Evolutionary conservation across 2,888 invertebrate species (phyloP).

Genomic region (Omphaloscelis lunosa): DNA sequence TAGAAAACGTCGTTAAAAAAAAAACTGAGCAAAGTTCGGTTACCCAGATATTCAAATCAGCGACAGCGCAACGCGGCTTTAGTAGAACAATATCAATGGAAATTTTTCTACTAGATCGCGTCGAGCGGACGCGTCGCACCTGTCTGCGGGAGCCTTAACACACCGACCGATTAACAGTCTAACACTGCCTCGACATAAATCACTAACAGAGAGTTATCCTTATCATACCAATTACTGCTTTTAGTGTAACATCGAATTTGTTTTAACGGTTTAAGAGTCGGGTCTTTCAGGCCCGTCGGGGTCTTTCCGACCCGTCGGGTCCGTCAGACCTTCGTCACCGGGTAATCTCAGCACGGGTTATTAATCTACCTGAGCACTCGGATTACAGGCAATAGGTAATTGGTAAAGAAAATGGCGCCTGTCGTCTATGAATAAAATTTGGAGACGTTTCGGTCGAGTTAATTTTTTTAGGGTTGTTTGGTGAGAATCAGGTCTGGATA

Average conservation of each 20-base stretch:
- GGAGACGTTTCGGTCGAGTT: slow-evolving; percentile 27
- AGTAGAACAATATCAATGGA: too few species aligned
- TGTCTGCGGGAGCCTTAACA: too few species aligned
- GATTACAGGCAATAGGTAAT: slow-evolving; percentile 67
- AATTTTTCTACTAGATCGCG: too few species aligned
- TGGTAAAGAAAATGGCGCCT: slow-evolving; percentile 57
- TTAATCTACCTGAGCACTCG: slow-evolving; percentile 70
- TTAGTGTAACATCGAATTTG: slow-evolving; percentile 63
- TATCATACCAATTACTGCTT: slow-evolving; percentile 53
- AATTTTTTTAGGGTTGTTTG: background rate
- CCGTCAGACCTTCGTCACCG: slow-evolving; percentile 72
- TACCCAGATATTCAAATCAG: too few species aligned
- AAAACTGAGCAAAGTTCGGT: too few species aligned
- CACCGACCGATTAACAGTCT: slow-evolving; percentile 5
- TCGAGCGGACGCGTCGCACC: too few species aligned
- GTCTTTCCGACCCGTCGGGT: slow-evolving; percentile 53
- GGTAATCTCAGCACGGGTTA: slow-evolving; percentile 66
- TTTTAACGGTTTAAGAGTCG: slow-evolving; percentile 63
- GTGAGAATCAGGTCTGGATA: too few species aligned
- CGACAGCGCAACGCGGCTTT: too few species aligned
- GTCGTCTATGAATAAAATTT: slow-evolving; percentile 60
- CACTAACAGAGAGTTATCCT: slow-evolving; percentile 5
- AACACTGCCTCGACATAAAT: slow-evolving; percentile 10
- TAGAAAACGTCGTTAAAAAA: too few species aligned
- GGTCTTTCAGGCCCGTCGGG: slow-evolving; percentile 35